Evolutionary conservation across 2,797 vertebrate genomes (phyloP), one percentile per base, ranked within the genome.

Genomic region (Rhadinocentrus ornatus): DNA sequence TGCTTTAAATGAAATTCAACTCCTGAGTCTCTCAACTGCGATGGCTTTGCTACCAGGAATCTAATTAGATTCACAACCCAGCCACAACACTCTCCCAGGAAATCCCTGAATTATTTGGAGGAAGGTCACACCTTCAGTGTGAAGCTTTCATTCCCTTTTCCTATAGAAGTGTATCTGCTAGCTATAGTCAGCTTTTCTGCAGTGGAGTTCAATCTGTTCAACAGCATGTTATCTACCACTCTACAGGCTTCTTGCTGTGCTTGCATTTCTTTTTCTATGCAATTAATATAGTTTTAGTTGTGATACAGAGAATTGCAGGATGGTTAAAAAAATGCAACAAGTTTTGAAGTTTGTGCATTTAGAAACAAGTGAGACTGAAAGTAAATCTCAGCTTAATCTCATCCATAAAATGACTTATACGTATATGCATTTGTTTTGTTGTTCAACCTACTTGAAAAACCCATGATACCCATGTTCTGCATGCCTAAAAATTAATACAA

Each of bases 21-120:
- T 77, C 39, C 48, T 13, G 22, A 26, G 48, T 78, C 56, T 50
- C 62, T 54, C 62, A 0, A 2, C 61, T 18, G 58, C 75, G 69
- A 62, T 57, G 71, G 62, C 73, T 83, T 87, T 73, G 34, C 79
- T 76, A 78, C 68, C 55, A 71, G 69, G 69, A 88, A 83, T 88
- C 74, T 66, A 87, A 81, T 86, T 85, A 74, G 57, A 76, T 82
- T 82, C 56, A 53, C 69, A 70, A 64, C 59, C 60, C 67, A 59
- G 4, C 69, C 73, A 69, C 74, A 85, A 77, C 63, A 52, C 66
- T 56, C 54, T 55, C 39, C 29, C 0, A 2, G 20, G 55, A 76
- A 77, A 57, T 60, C 55, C 71, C 64, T 71, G 34, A 62, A 75
- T 78, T 50, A 68, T 81, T 73, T 35, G 32, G 12, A 4, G 18